Evolutionary conservation across 2,797 vertebrate species (phyloP).

Genomic region (Babyrousa celebensis): DNA sequence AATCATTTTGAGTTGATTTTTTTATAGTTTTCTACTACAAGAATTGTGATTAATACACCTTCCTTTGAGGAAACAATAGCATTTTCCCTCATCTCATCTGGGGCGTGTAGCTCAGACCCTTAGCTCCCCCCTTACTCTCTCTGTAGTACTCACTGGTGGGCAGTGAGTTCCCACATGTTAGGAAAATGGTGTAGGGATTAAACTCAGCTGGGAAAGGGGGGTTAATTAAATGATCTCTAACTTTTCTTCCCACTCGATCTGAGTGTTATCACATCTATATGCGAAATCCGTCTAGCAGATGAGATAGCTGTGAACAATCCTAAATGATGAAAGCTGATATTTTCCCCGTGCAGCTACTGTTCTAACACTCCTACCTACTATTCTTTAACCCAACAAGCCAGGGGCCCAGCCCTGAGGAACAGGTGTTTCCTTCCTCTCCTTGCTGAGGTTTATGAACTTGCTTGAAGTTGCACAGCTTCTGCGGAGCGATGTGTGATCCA

Average conservation of each 20-base stretch:
- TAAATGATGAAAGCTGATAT: not conserved
- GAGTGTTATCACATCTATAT: not conserved
- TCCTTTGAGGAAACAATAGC: not conserved
- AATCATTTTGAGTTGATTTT: not conserved
- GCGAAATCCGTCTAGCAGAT: not conserved
- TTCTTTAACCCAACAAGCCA: not conserved
- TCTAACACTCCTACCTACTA: not conserved
- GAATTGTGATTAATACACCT: not conserved
- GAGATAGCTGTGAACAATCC: not conserved
- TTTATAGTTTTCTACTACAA: not conserved
- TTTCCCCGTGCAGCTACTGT: not conserved
- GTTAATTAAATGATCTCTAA: not conserved
- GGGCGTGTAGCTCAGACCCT: not conserved
- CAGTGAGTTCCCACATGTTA: not conserved
- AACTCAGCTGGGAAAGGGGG: not conserved
- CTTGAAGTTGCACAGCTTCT: not conserved
- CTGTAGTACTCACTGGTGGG: not conserved
- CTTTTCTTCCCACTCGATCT: not conserved
- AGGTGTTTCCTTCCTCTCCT: not conserved
- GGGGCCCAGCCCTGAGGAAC: not conserved
- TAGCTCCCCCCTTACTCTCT: not conserved
- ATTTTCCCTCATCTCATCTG: not conserved
- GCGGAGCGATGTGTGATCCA: not conserved
- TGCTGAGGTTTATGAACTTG: not conserved
- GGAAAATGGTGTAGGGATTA: not conserved